These are phyloP conservation scores for Agrenia bidenticulata DNA, from an alignment of 2,888 invertebrate species.

Conservation along the genomic window DNA sequence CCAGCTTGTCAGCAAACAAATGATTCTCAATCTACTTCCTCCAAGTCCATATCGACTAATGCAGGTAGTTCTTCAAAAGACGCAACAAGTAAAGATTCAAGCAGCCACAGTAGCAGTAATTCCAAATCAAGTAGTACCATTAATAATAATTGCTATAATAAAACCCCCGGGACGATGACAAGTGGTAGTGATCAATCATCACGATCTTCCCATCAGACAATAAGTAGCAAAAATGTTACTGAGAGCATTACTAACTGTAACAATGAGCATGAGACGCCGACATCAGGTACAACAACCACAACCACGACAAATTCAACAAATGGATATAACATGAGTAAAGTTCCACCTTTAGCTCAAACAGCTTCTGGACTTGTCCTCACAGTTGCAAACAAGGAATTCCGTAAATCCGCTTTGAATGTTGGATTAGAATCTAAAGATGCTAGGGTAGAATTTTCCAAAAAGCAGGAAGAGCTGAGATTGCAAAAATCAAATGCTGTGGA, in stretches of 20 bases:
- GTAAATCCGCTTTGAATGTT: conserved; percentile 73
- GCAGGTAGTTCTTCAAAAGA: conserved; percentile 1
- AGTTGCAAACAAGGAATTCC: conserved; percentile 65
- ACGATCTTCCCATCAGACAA: conserved; percentile 35
- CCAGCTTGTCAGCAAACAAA: conserved; percentile 15
- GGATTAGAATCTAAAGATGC: conserved; percentile 56
- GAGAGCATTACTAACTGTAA: conserved; percentile 25
- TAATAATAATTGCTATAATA: conserved; percentile 29
- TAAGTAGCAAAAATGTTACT: conserved; percentile 24
- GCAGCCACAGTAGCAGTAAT: conserved; percentile 22
- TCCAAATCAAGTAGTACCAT: conserved; percentile 22
- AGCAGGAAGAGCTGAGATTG: conserved; percentile 50
- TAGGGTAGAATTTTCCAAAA: conserved; percentile 52
- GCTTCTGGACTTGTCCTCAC: conserved; percentile 39
- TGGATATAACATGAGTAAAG: conserved; percentile 24
- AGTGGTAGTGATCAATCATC: conserved; percentile 38
- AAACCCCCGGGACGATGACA: conserved; percentile 20
- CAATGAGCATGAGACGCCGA: conserved; percentile 27
- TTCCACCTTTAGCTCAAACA: conserved; percentile 22
- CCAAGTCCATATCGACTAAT: background rate
- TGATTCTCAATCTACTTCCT: conserved; percentile 15
- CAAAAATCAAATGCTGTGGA: conserved; percentile 15
- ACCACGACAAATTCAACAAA: conserved; percentile 22
- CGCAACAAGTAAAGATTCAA: conserved; percentile 13
- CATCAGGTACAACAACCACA: conserved; percentile 14